phyloP scores from a whole-genome alignment of 2,113 vertebrate species.

The Anolis carolinensis region DNA sequence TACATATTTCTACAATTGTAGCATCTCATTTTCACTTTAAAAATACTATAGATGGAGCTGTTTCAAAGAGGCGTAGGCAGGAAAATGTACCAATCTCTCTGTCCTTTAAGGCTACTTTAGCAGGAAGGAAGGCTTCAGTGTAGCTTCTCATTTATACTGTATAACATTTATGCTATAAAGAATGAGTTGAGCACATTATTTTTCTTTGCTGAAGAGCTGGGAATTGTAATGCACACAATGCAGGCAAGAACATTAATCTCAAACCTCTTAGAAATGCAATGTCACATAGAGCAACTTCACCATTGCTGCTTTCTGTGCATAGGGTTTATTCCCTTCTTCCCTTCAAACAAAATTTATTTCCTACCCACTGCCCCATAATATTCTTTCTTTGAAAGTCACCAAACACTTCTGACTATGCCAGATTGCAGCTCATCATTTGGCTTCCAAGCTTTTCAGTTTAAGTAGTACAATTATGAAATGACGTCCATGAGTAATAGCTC shows the following conservation, averaged over 20 bases:
- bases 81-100: slow-evolving; percentile 64
- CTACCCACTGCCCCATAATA: not conserved
- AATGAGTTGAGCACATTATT: slow-evolving; percentile 69
- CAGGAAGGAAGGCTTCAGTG: slow-evolving; percentile 51
- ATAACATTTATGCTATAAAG: slow-evolving; percentile 73
- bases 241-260: slow-evolving; percentile 67
- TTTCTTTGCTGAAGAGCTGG: slow-evolving; percentile 69
- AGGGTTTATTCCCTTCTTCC: not conserved
- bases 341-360: not conserved
- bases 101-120: slow-evolving; percentile 64
- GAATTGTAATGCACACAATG: slow-evolving; percentile 61
- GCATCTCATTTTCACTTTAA: slow-evolving; percentile 44
- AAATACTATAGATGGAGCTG: slow-evolving; percentile 61
- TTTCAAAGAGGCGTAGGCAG: slow-evolving; percentile 56
- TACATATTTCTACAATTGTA: slow-evolving; percentile 47
- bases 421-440: not conserved
- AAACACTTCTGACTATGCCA: slow-evolving; percentile 42
- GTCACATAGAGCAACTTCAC: slow-evolving; percentile 62
- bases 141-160: slow-evolving; percentile 70
- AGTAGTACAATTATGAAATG: slow-evolving; percentile 3
- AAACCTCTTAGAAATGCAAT: slow-evolving; percentile 69
- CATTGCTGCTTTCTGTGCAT: slow-evolving; percentile 24
- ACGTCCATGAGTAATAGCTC: slow-evolving; percentile 9
- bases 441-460: slow-evolving; percentile 31
- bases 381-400: slow-evolving; percentile 46